Conservation (phyloP, 2,797 vertebrate species). For the Chrosomus eos region DNA sequence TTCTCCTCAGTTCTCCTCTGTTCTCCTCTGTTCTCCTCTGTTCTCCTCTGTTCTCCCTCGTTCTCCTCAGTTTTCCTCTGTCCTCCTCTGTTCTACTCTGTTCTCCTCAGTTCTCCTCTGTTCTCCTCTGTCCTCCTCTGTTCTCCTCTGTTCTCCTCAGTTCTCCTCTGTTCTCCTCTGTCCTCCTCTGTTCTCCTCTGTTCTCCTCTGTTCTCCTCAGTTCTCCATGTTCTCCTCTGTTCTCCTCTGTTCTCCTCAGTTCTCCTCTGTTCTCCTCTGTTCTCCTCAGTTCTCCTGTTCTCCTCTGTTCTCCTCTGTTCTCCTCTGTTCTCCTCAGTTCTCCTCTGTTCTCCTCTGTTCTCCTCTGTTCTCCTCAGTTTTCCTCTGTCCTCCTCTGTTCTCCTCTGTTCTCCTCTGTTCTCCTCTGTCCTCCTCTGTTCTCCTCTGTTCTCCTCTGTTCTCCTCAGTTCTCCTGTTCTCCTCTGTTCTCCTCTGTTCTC, state of each 20-base stretch:
- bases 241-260: too few relatives aligned
- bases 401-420: slow-evolving; percentile 77
- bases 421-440: slow-evolving; percentile 77
- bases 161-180: slow-evolving; percentile 75
- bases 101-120: slow-evolving; percentile 77
- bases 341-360: slow-evolving; percentile 77
- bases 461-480: too few relatives aligned
- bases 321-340: slow-evolving; percentile 77
- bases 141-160: slow-evolving; percentile 77
- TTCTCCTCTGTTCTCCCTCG: slow-evolving; percentile 75
- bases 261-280: slow-evolving; percentile 75
- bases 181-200: slow-evolving; percentile 77
- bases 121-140: too few relatives aligned
- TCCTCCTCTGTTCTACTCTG: slow-evolving; percentile 77
- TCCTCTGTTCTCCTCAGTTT: slow-evolving; percentile 74
- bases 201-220: too few relatives aligned
- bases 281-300: too few relatives aligned
- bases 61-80: too few relatives aligned
- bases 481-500: slow-evolving; percentile 77
- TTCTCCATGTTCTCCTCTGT: slow-evolving; percentile 77
- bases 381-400: too few relatives aligned
- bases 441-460: slow-evolving; percentile 74
- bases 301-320: slow-evolving; percentile 77
- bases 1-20: slow-evolving; percentile 75
- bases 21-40: slow-evolving; percentile 77